Base-by-base conservation (phyloP, 2,797 vertebrate species). In the Euphonia xanthogaster region DNA sequence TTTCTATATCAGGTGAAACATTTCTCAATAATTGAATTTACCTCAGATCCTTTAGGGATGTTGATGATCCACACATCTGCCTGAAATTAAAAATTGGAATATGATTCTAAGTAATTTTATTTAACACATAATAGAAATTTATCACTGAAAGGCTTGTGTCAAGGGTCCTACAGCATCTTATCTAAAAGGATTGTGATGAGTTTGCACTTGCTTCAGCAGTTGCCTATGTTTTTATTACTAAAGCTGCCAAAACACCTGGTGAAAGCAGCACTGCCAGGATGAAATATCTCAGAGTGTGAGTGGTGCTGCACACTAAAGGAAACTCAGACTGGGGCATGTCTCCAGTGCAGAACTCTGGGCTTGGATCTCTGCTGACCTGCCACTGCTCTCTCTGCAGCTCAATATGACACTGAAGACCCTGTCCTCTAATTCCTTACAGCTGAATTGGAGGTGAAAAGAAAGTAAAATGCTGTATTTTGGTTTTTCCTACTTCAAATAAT, bases 11-110 rank as follows among this genome's bases (percentile, higher is more conserved):
- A 89, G 63, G 95, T 92, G 74, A 95, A 95, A 95, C 48, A 73
- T 55, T 95, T 94, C 94, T 74, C 55, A 57, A 35, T 75, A 94
- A 96, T 72, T 95, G 54, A 94, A 95, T 96, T 96, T 95, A 93
- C 80, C 54, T 92, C 88, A 72, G 77, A 93, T 95, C 93, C 86
- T 94, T 89, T 74, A 96, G 88, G 90, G 95, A 93, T 93, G 83
- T 61, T 96, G 95, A 97, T 96, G 84, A 93, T 82, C 44, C 83
- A 95, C 58, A 39, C 6, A 90, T 48, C 77, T 90, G 88, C 63
- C 80, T 94, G 74, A 82, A 90, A 91, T 95, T 96, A 94, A 94
- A 97, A 95, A 81, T 4, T 68, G 85, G 72, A 85, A 91, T 95
- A 92, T 85, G 92, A 88, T 76, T 89, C 76, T 50, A 88, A 90